phyloP scores from a whole-genome alignment of 1,140 invertebrate species.

The Wasmannia auropunctata region DNA sequence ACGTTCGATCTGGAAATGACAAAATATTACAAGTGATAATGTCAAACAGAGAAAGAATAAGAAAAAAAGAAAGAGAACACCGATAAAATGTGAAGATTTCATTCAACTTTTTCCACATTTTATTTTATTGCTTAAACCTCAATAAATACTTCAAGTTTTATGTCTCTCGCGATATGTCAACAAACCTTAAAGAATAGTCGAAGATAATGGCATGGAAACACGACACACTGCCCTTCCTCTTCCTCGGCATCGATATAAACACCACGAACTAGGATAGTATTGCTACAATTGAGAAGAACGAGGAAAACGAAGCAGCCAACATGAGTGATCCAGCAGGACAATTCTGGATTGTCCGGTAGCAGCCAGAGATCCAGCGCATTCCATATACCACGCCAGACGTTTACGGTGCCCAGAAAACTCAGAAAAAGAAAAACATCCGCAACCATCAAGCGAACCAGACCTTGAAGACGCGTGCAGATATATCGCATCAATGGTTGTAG shows the following conservation, averaged over 20 bases:
- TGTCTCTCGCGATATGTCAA: not conserved
- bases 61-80: no score
- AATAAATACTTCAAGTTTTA: no score
- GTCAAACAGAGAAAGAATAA: no score
- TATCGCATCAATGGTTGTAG: conserved; percentile 90
- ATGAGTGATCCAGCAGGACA: conserved; percentile 92
- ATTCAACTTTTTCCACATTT: not conserved
- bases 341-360: conserved; percentile 89
- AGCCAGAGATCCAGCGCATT: conserved; percentile 92
- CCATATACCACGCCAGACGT: conserved; percentile 95
- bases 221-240: conserved; percentile 91
- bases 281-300: conserved; percentile 93
- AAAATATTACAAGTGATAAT: not conserved
- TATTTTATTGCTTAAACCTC: not conserved
- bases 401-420: conserved; percentile 92
- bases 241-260: conserved; percentile 94
- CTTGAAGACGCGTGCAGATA: conserved; percentile 88
- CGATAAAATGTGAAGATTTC: not conserved
- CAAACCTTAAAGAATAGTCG: conserved; percentile 90
- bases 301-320: conserved; percentile 90
- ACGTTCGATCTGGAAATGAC: conserved; percentile 79
- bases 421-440: conserved; percentile 92
- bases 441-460: conserved; percentile 88
- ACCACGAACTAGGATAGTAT: conserved; percentile 92
- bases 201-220: conserved; percentile 93